Base-by-base conservation (phyloP, 2,888 invertebrate genomes). In the Nemoura dubitans region DNA sequence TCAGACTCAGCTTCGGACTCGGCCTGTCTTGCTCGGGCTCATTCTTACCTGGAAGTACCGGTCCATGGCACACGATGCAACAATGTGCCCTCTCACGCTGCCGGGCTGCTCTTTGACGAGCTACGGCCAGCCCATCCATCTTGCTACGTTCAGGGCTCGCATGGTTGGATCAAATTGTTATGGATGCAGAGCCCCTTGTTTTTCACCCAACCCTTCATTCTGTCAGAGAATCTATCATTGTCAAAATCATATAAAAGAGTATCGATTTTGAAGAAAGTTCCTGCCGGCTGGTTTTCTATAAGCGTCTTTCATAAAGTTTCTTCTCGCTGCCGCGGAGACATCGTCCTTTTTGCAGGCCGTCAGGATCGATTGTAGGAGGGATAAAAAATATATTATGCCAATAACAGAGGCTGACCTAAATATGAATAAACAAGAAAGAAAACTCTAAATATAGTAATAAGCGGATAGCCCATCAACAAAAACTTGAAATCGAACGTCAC, bases 241-340 rank as follows among this genome's bases (percentile, higher is more conserved):
- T 78, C 78, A 78, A 78, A 26, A 78, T 78, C 59, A 59, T 59
- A 59, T 59, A 59, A 59, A 59, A 21, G 59, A 59, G 14, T 59
- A 59, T 59, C 59, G 59, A 59, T 59, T 59, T 59, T 59, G 16
- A 21, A 21, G 59, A 59, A 59, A 59, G 16, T 59, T 59, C 59
- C 14, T n/a, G n/a, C n/a, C 59, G 6, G 21, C 21, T 21, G 59
- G 59, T 21, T 59, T 21, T 14, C 3, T 10, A 36, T 6, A 6
- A 21, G 59, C 21, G 10, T 59, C 59, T 59, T 59, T 59, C 59
- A 59, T 59, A 21, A 59, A 59, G 59, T 59, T 59, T 59, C 59
- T 7, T 59, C 21, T 59, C 59, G 59, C 1, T 59, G 21, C 59
- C 59, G 3, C 59, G 59, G 59, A 59, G 59, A 59, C 14, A 21